Evolutionary conservation across 2,888 invertebrate species (phyloP), one percentile per base, ranked within the genome.

Genomic region (Cactoblastis cactorum): DNA sequence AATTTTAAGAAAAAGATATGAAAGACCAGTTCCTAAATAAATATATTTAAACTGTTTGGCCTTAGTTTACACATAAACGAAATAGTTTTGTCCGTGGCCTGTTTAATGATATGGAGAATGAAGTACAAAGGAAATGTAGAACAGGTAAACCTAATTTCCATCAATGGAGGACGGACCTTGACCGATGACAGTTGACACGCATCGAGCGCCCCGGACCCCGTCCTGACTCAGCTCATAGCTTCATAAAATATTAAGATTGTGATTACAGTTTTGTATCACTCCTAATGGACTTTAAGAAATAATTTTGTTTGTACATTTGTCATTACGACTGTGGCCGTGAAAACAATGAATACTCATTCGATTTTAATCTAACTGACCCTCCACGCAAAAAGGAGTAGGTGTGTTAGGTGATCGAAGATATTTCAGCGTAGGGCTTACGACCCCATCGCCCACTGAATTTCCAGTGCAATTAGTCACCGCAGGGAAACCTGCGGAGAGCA

Each of bases 131-230:
- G 6, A 12, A 14, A 37, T 37, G 9, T 14, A 17, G 17, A 37
- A 37, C 17, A 17, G 37, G 15, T 14, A 34, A 15, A 37, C 37
- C 17, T 9, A 37, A 17, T 37, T 37, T 17, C 11, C 37, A 37
- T 17, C 14, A 5, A 9, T 4, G 37, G 17, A 37, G 37, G 15
- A 17, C 41, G 52, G 50, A 58, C 69, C 70, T 70, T 71, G 70
- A 69, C 62, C 68, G 61, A 12, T 8, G 37, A 12, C 37, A 37
- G 15, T 54, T 67, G 68, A 70, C 49, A 32, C 32, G 41, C 38
- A 39, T 39, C 38, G 17, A 11, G 17, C 2, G 11, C 37, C 14
- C 15, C 37, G 17, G 1, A 37, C 22, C 35, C 17, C 33, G 33
- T 8, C 14, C 22, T 8, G 17, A 3, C 2, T 14, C 1, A 19